Evolutionary conservation across 2,888 invertebrate genomes (phyloP).

Genomic region (Leptinotarsa rubiginosa): DNA sequence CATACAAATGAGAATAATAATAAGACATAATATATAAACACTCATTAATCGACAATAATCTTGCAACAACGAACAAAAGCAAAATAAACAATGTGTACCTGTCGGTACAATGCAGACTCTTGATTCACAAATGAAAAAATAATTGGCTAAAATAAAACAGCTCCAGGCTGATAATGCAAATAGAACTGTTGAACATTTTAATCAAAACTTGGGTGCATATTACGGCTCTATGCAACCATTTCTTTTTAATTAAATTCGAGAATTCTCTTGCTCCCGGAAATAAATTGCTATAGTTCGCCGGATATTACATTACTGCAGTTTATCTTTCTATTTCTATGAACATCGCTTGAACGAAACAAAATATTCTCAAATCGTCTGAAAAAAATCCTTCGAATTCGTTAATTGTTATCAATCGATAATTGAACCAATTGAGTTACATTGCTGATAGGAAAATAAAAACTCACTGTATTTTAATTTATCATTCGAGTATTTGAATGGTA

Average conservation of each 20-base stretch:
- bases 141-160: neutral
- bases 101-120: neutral
- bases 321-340: neutral
- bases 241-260: constrained; percentile 4
- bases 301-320: neutral
- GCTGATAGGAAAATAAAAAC: no score
- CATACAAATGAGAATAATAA: neutral
- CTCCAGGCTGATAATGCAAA: neutral
- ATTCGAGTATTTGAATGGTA: no score
- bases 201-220: neutral
- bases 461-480: no score
- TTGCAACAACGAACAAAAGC: neutral
- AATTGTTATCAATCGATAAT: neutral
- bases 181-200: neutral
- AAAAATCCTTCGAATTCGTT: neutral
- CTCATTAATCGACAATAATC: neutral
- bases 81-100: neutral
- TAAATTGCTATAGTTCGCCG: neutral
- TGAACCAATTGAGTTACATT: no score
- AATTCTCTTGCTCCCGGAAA: neutral
- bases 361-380: neutral
- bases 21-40: neutral
- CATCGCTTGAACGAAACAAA: neutral
- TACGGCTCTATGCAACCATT: neutral
- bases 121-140: neutral